Base-by-base conservation (phyloP, 2,888 invertebrate genomes). In the Ypsolopha scabrella region DNA sequence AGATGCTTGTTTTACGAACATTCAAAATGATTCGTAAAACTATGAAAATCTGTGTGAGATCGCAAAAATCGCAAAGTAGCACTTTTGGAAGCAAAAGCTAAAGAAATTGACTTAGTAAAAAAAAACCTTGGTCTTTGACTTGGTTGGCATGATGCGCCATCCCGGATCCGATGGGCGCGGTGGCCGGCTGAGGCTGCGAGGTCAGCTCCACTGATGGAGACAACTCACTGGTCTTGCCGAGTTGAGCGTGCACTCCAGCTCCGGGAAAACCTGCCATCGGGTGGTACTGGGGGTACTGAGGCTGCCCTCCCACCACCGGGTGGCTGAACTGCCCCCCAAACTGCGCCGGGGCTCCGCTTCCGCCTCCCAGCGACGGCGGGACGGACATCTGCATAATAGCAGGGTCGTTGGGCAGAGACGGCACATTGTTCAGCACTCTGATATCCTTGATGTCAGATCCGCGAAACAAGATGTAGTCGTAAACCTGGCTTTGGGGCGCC, bases 391-490 rank as follows among this genome's bases (percentile, higher is more conserved):
- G 92, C 87, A 99, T 97, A 81, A 99, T 99, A 56, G 99, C 99
- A 54, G 99, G 99, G 88, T 99, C 99, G 86, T 97, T 97, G 57
- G 96, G 95, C 70, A 95, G 88, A 51, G 94, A 91, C 58, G 92
- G 91, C 51, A 92, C 93, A 88, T 92, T 94, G 81, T 94, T 96
- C 55, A 99, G 94, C 50, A 99, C 97, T 76, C 97, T 91, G 69
- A 99, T 96, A 79, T 99, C 99, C 87, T 99, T 99, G 71, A 99
- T 99, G 80, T 99, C 99, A 59, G 96, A 93, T 47, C 99, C 99
- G 61, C 98, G 91, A 87, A 99, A 99, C 63, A 99, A 90, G 69
- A 99, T 99, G 83, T 98, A 99, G 75, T 99, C 99, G 80, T 98
- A 99, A 52, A 99, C 94, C 81, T 99, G 98, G 85, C 96, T 97